Conservation (phyloP, 2,888 invertebrate species). For the Heliconius ethilla region DNA sequence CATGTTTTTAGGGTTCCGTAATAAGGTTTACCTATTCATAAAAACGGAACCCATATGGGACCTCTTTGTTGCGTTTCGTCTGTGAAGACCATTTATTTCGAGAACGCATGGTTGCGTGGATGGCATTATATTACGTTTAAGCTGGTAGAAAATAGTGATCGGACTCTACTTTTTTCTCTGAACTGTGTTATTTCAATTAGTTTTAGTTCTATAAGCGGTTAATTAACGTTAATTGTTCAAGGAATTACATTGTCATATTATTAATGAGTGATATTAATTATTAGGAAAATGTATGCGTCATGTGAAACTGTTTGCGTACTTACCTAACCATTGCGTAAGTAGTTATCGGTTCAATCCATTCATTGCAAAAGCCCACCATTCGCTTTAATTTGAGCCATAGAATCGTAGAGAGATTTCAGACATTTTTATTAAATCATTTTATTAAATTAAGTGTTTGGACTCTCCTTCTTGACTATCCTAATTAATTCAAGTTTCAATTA, state of each 20-base stretch:
- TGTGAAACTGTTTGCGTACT: background rate
- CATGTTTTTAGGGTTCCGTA: too few species aligned
- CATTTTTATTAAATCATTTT: background rate
- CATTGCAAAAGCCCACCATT: background rate
- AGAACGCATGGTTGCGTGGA: too few species aligned
- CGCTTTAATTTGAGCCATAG: background rate
- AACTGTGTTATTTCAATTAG: background rate
- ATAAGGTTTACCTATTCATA: too few species aligned
- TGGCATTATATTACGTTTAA: too few species aligned
- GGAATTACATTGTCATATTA: background rate
- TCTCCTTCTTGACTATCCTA: too few species aligned
- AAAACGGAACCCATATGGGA: too few species aligned
- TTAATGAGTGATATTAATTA: background rate
- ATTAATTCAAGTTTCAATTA: background rate
- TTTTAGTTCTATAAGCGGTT: background rate
- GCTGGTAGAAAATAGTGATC: too few species aligned
- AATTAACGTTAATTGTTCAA: background rate
- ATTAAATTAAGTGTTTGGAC: too few species aligned
- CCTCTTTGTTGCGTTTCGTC: too few species aligned
- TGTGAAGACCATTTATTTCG: too few species aligned
- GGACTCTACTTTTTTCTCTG: too few species aligned
- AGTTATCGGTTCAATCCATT: background rate
- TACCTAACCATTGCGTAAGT: background rate
- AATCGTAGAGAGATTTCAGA: background rate
- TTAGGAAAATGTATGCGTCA: background rate